These are phyloP conservation scores for Platycheirus rosarum DNA, from an alignment of 2,888 invertebrate species.

Conservation along the genomic window DNA sequence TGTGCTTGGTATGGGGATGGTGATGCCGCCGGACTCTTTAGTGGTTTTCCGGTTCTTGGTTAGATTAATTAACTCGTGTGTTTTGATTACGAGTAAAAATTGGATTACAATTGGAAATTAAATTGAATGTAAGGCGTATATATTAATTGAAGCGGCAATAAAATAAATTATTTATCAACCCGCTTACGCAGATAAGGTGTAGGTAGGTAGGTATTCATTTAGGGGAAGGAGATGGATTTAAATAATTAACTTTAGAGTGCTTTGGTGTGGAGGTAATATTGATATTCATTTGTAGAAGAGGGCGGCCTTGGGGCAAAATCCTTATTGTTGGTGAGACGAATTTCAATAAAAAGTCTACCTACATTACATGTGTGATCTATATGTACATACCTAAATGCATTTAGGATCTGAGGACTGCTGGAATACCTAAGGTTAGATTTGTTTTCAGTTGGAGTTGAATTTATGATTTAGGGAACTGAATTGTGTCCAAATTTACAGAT, in stretches of 20 bases:
- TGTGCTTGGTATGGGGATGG: not conserved
- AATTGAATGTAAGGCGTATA: constrained; percentile 63
- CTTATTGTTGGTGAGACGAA: no score
- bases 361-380: no score
- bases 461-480: no score
- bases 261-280: no score
- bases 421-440: no score
- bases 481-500: no score
- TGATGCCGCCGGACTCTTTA: constrained; percentile 37
- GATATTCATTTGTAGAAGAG: no score
- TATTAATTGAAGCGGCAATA: constrained; percentile 48
- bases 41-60: constrained; percentile 48
- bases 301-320: no score
- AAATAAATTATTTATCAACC: constrained; percentile 53
- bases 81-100: constrained; percentile 60
- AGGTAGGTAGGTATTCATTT: not conserved
- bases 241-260: not conserved
- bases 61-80: constrained; percentile 65
- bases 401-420: no score
- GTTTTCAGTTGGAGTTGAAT: no score
- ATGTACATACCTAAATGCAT: no score
- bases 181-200: not conserved
- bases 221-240: not conserved
- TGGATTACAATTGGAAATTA: constrained; percentile 68
- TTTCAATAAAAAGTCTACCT: no score